Base-by-base conservation (phyloP, 2,113 vertebrate species). In the Dicrurus megarhynchus region DNA sequence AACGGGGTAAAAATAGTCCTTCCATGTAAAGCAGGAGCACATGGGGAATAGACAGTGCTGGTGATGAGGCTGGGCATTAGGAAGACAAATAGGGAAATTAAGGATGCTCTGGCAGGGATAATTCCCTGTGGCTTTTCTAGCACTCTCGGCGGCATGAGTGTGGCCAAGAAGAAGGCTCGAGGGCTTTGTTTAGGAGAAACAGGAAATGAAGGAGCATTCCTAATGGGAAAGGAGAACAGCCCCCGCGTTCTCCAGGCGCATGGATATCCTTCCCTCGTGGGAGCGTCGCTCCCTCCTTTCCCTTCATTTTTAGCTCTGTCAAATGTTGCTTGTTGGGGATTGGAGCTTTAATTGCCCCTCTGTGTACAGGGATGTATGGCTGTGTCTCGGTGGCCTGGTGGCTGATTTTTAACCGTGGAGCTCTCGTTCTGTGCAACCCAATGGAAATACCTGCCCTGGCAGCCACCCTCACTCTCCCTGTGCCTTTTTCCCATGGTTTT, bases 1-100 rank as follows among this genome's bases (percentile, higher is more conserved):
- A 71, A 94, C 70, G 59, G 87, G 71, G 80, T 63, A 76, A 83
- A 95, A 94, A 61, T 56, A 68, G 53, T 74, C 74, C 23, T 85
- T 47, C 67, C 28, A 17, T 90, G 91, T 67, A 56, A 77, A 95
- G 92, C 65, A 65, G 64, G 90, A 92, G 79, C 79, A 77, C 86
- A 17, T 8, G 64, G 91, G 96, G 92, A 93, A 93, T 83, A 97
- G 67, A 89, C 10, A 4, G 70, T 81, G 69, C 77, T 3, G 27
- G 32, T 42, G 80, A 89, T 94, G 96, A 95, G 87, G 71, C 59
- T 70, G 89, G 81, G 79, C 52, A 23, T 91, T 94, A 63, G 42
- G 75, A 97, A 95, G 77, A 93, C 84, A 97, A 95, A 94, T 67
- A 82, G 69, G 53, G 78, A 71, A 78, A 89, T 87, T 80, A 92